Evolutionary conservation across 1,140 invertebrate species (phyloP), one percentile per base, ranked within the genome.

Genomic region (Aporrectodea caliginosa): DNA sequence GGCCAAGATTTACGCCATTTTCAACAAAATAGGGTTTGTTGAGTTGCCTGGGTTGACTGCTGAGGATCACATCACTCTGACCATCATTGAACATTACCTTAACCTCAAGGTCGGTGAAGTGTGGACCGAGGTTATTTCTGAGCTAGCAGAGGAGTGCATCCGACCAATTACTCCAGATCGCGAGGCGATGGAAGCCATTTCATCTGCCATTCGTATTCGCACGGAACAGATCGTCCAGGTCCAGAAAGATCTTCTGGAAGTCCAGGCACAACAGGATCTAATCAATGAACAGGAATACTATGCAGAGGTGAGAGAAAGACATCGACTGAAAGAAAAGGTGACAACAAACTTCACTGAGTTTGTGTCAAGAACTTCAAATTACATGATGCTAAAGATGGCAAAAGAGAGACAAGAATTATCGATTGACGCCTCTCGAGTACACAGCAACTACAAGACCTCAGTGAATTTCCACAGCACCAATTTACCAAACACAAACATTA

Each of bases 51-150:
- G 88, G 12, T 77, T 89, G 0, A 84, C 83, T 33, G 85, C 86
- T 33, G 84, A 86, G 77, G 88, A 89, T 78, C 87, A 88, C 79
- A 84, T 89, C 6, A 89, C 88, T 0, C 81, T 89, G 32, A 85
- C 84, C 35, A 86, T 88, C 29, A 86, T 89, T 70, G 87, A 89
- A 82, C 86, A 88, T 82, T 89, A 88, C 81, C 81, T 88, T 27
- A 87, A 88, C 80, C 87, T 88, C 77, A 89, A 89, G 84, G 85
- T 86, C 27, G n/a, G 70, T 58, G 88, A 89, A 77, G 87, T 89
- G 1, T 88, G 87, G 87, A 84, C 83, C 34, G 88, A 89, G 81
- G 83, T 87, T 1, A 84, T 88, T 22, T 35, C 68, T 29, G 88
- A 89, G 77, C 78, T 89, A 27, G 83, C 85, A 72, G 75, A 80